These are phyloP conservation scores for Sigmodon hispidus DNA, from an alignment of 2,113 vertebrate genomes.

Conservation along the genomic window DNA sequence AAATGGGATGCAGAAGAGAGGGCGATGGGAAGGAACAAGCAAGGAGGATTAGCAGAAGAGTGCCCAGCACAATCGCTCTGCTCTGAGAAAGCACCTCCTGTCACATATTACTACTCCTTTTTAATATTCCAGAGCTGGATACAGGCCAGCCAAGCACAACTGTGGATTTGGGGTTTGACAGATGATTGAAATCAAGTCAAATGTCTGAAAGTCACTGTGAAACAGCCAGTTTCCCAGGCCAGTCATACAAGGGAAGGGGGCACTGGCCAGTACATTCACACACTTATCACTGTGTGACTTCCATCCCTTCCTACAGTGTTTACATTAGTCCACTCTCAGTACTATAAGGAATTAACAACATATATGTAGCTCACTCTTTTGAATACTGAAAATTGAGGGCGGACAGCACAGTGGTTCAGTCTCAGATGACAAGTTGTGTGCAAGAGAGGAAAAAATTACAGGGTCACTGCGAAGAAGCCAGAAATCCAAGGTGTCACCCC, in stretches of 20 bases:
- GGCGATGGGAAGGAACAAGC: accelerated
- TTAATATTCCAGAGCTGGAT: background rate
- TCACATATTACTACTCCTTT: background rate
- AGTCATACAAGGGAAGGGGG: background rate
- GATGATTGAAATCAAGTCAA: background rate
- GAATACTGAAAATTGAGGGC: background rate
- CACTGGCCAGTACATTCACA: background rate
- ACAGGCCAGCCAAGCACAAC: background rate
- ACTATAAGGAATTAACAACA: background rate
- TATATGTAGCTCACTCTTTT: background rate
- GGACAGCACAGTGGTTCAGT: no score
- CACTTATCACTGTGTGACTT: background rate
- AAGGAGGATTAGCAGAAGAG: background rate
- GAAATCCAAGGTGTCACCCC: background rate
- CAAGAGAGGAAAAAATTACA: background rate
- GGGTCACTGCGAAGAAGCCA: background rate
- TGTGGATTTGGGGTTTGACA: background rate
- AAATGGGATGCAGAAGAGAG: accelerated
- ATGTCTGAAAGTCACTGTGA: conserved; percentile 4
- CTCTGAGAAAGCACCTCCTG: background rate
- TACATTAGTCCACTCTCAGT: background rate
- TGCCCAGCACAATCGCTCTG: background rate
- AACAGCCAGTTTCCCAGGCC: background rate
- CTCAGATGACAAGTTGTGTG: background rate
- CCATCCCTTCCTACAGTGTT: background rate